Evolutionary conservation across 92 coral and sea anemone genomes (phyloP).

Genomic region (Siderastrea siderea): DNA sequence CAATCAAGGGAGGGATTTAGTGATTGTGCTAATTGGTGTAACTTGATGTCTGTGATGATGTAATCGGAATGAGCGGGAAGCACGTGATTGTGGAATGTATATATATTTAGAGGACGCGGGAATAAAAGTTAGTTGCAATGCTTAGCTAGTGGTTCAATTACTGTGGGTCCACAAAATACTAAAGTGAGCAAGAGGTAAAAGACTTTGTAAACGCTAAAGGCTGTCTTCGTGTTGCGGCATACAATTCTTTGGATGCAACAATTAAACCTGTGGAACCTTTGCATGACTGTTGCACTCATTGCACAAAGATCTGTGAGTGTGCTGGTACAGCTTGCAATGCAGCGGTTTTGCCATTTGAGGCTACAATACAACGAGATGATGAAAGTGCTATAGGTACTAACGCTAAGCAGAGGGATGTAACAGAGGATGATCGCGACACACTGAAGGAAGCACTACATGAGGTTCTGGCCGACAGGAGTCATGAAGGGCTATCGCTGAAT

Average conservation of each 20-base stretch:
- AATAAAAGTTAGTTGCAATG: no score
- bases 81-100: no score
- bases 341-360: conserved; percentile 31
- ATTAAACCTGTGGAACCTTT: conserved; percentile 44
- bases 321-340: conserved; percentile 19
- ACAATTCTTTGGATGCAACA: conserved; percentile 45
- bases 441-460: conserved; percentile 57
- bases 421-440: conserved; percentile 33
- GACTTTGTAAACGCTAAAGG: conserved; percentile 60
- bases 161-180: no score
- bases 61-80: no score
- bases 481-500: conserved; percentile 25
- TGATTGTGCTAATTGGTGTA: no score
- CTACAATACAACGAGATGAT: neutral
- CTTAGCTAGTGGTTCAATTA: no score
- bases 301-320: conserved; percentile 63
- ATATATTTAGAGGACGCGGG: no score
- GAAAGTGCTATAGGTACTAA: neutral
- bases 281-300: conserved; percentile 71
- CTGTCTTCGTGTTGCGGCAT: conserved; percentile 69
- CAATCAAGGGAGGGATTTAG: no score
- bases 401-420: conserved; percentile 35
- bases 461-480: conserved; percentile 20
- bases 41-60: no score
- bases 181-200: conserved; percentile 62